Percentiles rank a stretch among this genome's conserved stretches.
These are phyloP conservation scores for Drosophila subsilvestris DNA, from an alignment of 2,888 invertebrate species.

Conservation along the genomic window DNA sequence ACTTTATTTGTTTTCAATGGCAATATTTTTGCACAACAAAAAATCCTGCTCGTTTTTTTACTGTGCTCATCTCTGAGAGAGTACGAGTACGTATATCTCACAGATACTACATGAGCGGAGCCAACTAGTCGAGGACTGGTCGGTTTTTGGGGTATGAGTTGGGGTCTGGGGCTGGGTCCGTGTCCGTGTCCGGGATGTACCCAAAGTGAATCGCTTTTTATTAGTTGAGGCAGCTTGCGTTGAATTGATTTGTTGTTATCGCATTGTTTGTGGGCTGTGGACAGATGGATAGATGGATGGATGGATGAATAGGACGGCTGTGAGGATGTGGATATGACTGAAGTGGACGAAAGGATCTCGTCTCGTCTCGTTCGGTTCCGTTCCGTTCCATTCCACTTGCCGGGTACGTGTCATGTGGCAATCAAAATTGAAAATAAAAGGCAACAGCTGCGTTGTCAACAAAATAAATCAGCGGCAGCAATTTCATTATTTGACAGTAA, in stretches of 20 bases:
- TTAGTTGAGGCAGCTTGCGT: slow-evolving; percentile 78
- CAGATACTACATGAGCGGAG: slow-evolving; percentile 19
- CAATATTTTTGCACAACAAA: slow-evolving; percentile 67
- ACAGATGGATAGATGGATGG: slow-evolving; percentile 57
- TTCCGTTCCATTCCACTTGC: not conserved
- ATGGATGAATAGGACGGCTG: slow-evolving; percentile 12
- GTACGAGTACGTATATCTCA: slow-evolving; percentile 15
- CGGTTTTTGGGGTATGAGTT: slow-evolving; percentile 28
- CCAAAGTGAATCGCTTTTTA: slow-evolving; percentile 62
- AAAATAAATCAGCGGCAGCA: slow-evolving; percentile 77
- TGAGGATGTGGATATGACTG: slow-evolving; percentile 16
- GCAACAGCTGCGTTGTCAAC: slow-evolving; percentile 79
- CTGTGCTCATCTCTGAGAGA: not conserved
- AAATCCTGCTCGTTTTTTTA: slow-evolving; percentile 10
- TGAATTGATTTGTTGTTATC: slow-evolving; percentile 79
- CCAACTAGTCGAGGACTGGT: slow-evolving; percentile 40
- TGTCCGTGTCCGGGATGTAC: not conserved
- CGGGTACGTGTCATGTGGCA: slow-evolving; percentile 54
- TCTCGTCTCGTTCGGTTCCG: slow-evolving; percentile 9
- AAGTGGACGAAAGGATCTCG: slow-evolving; percentile 24
- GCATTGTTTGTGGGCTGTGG: slow-evolving; percentile 69
- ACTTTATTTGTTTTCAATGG: slow-evolving; percentile 80
- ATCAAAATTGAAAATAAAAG: slow-evolving; percentile 79
- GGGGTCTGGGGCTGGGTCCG: slow-evolving; percentile 8
- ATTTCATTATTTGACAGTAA: slow-evolving; percentile 80